These are phyloP conservation scores for Ochlodes sylvanus DNA, from an alignment of 2,888 invertebrate genomes.

Conservation along the genomic window DNA sequence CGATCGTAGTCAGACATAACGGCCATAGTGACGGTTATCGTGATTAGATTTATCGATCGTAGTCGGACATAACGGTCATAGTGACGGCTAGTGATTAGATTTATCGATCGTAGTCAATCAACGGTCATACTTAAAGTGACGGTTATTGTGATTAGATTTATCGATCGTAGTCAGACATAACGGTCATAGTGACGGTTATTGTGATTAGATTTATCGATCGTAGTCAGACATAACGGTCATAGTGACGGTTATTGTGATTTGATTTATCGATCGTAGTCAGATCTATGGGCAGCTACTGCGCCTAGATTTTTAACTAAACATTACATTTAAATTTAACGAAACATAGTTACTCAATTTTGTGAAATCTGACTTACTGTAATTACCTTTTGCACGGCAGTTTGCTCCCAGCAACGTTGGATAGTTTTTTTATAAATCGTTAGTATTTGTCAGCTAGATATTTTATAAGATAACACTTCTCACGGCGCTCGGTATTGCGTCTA, in stretches of 20 bases:
- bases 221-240: neutral
- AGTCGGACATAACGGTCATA: neutral
- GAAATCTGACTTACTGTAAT: slow-evolving; percentile 15
- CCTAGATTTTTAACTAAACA: neutral
- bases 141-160: neutral
- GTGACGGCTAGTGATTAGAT: neutral
- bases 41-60: slow-evolving; percentile 1
- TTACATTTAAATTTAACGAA: too few species aligned
- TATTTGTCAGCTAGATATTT: slow-evolving; percentile 69
- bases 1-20: neutral
- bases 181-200: neutral
- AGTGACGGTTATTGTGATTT: neutral
- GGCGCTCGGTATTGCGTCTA: slow-evolving; percentile 52
- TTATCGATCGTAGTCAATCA: neutral
- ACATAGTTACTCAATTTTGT: neutral
- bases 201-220: neutral
- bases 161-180: neutral
- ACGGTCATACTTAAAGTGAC: neutral
- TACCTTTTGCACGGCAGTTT: slow-evolving; percentile 4
- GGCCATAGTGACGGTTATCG: neutral
- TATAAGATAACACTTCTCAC: slow-evolving; percentile 56
- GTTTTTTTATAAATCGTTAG: slow-evolving; percentile 65
- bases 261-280: neutral
- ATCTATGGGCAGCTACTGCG: neutral
- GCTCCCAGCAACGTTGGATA: slow-evolving; percentile 47